Conservation (phyloP, 1,140 invertebrate species). For the Lasioglossum baleicum region DNA sequence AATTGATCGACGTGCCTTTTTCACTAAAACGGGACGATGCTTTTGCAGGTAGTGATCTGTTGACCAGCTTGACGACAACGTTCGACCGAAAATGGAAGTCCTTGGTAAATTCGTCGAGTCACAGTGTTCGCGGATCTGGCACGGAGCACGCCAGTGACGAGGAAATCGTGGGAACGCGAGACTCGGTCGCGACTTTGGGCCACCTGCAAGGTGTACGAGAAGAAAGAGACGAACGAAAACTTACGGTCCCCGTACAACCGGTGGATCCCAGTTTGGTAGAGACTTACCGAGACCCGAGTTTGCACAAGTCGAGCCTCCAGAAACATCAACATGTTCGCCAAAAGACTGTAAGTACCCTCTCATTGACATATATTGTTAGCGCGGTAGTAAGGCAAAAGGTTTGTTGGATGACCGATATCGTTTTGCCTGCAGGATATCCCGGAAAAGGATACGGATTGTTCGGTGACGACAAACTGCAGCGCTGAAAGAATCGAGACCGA, state of each 20-base stretch:
- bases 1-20: background rate
- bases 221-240: conserved; percentile 6
- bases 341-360: conserved; percentile 66
- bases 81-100: conserved; percentile 87
- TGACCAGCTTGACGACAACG: conserved; percentile 86
- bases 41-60: conserved; percentile 84
- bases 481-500: too few relatives aligned
- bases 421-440: conserved; percentile 57
- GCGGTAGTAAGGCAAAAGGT: too few relatives aligned
- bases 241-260: background rate
- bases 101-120: conserved; percentile 78
- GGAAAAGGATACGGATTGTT: conserved; percentile 58
- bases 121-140: conserved; percentile 55
- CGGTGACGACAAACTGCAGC: too few relatives aligned
- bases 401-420: too few relatives aligned
- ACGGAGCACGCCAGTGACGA: conserved; percentile 58
- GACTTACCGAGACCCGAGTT: conserved; percentile 76
- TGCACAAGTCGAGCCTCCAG: conserved; percentile 72
- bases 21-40: conserved; percentile 45
- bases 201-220: conserved; percentile 21
- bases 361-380: too few relatives aligned
- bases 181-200: conserved; percentile 19
- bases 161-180: conserved; percentile 19
- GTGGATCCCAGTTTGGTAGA: conserved; percentile 47
- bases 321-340: conserved; percentile 56